phyloP scores from a whole-genome alignment of 2,113 vertebrate species.

The Aldabrachelys gigantea region DNA sequence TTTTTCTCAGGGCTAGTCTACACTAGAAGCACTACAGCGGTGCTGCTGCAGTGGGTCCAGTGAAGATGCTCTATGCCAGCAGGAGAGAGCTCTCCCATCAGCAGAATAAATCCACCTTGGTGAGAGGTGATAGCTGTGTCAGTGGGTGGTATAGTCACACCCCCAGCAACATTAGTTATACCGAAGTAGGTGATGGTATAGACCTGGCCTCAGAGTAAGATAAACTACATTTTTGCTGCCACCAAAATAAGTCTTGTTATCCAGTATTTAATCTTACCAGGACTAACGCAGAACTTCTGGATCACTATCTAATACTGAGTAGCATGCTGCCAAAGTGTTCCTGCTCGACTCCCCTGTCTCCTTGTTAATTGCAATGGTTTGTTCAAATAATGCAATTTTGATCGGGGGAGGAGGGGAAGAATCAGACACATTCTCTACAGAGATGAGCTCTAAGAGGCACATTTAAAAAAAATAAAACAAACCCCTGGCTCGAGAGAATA shows the following conservation, averaged over 20 bases:
- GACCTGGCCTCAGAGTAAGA: not conserved
- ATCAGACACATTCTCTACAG: not conserved
- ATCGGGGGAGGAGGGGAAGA: not conserved
- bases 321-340: not conserved
- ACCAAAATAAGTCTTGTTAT: not conserved
- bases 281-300: not conserved
- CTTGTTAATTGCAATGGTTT: rapidly evolving
- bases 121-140: too few species aligned
- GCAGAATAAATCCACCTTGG: too few species aligned
- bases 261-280: not conserved
- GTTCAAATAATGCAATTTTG: not conserved
- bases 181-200: too few species aligned
- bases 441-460: not conserved
- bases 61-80: too few species aligned
- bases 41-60: too few species aligned
- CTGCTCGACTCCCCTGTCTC: not conserved
- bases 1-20: not conserved
- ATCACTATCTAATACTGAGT: not conserved
- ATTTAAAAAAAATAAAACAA: not conserved
- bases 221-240: not conserved
- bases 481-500: not conserved
- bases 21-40: too few species aligned
- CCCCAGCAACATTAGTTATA: too few species aligned
- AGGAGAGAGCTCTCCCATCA: too few species aligned
- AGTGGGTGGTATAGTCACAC: too few species aligned